phyloP scores from a whole-genome alignment of 2,797 vertebrate species.

The Glyptemys insculpta region DNA sequence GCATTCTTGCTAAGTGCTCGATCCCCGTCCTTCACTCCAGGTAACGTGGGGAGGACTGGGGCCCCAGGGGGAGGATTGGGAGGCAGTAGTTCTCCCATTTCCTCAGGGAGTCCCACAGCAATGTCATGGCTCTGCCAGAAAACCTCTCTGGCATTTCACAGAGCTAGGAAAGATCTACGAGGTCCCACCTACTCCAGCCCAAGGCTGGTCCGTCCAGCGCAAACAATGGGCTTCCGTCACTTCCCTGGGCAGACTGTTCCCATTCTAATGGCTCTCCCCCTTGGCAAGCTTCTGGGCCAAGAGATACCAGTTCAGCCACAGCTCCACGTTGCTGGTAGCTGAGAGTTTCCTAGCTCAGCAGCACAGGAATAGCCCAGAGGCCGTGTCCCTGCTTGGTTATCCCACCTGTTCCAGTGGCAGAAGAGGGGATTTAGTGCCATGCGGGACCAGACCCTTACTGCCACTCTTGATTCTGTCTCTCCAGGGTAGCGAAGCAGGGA shows the following conservation, averaged over 20 bases:
- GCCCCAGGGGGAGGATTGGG: accelerated
- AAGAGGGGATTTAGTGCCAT: background rate
- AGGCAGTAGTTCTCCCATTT: too few species aligned
- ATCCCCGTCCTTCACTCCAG: conserved; percentile 97
- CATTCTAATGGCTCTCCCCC: background rate
- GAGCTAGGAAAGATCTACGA: accelerated
- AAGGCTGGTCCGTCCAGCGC: background rate
- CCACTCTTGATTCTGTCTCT: background rate
- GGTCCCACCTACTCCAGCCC: accelerated
- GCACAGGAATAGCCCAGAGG: background rate
- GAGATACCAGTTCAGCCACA: background rate
- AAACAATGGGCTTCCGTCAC: background rate
- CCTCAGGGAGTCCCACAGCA: accelerated
- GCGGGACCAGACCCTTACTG: background rate
- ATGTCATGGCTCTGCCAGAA: accelerated
- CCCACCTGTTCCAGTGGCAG: background rate
- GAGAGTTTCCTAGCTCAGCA: background rate
- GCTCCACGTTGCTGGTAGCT: background rate
- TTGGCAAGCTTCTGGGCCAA: background rate
- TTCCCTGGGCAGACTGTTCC: background rate
- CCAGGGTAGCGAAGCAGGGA: background rate
- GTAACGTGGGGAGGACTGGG: conserved; percentile 69
- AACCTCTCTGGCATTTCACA: accelerated
- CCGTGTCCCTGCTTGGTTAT: background rate
- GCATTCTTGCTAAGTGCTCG: conserved; percentile 95